Base-by-base conservation (phyloP, 2,888 invertebrate genomes). In the Abrostola triplasia region DNA sequence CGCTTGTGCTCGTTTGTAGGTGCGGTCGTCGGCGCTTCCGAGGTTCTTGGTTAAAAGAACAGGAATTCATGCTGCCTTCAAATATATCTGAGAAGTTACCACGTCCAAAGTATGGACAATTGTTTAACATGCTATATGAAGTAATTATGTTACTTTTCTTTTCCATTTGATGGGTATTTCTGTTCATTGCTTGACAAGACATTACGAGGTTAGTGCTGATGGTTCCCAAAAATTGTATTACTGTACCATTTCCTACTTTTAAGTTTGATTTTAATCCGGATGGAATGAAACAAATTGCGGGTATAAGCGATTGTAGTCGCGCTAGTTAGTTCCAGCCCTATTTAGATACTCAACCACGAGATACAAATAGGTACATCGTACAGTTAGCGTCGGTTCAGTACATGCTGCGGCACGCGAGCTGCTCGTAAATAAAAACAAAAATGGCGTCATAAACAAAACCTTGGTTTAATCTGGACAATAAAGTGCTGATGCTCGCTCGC, bases 371-470 rank as follows among this genome's bases (percentile, higher is more conserved):
- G 12, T 13, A 24, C 24, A 38, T 36, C 12, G 55, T 41, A 64
- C 76, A 59, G 64, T 59, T 44, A 76, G 59, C 47, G 40, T 50
- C 44, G 53, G 48, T 63, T 54, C 47, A 50, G 48, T 59, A 47
- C 57, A 64, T 66, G 55, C 9, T 13, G 62, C 42, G 52, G 66
- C 76, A 84, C 83, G 84, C 81, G 75, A 80, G 64, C 56, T 49
- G 55, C 67, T 71, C 77, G 67, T 81, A 84, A 82, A 80, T 69
- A 73, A 65, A 57, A 78, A 68, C 63, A 73, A 79, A 69, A 78
- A 77, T 76, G 65, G 73, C 70, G 61, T 64, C 59, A 55, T 79
- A 81, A 81, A 82, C 70, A 76, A 75, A 76, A 65, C 65, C 64
- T 47, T 47, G 53, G 38, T 56, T 59, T 74, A 80, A 80, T 74